Base-by-base conservation (phyloP, 37 sponge, comb jelly and placozoan species). In the Corticium candelabrum region DNA sequence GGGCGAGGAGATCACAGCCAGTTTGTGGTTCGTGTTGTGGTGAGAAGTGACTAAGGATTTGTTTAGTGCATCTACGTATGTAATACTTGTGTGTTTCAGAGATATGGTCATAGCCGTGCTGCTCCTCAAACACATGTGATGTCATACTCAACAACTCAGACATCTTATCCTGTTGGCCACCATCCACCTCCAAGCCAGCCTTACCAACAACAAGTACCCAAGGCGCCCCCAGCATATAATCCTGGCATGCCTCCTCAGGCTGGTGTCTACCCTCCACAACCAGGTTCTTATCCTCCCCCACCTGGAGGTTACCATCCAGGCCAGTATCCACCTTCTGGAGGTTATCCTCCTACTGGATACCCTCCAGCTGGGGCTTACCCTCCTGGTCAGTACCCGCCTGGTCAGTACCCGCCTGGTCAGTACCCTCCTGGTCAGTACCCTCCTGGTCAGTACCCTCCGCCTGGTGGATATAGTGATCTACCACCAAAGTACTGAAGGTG, bases 231-330 rank as follows among this genome's bases (percentile, higher is more conserved):
- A 21, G 62, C 15, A 50, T 11, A 21, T 21, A 27, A 50, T 50
- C 62, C 62, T 50, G n/a, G n/a, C n/a, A n/a, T n/a, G n/a, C 62
- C 62, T 11, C 62, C 62, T 50, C 62, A 50, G 62, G 15, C 62
- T 11, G 62, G 62, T 27, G 62, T 21, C 15, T 50, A 50, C 21
- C 62, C 62, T 27, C 62, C 62, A 27, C 62, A 11, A 27, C 62
- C 62, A 11, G 62, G 62, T 21, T 11, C 62, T 50, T 50, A 50
- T 50, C 62, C 62, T 50, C 62, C 62, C 15, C 62, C 11, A 21
- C 15, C 62, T 50, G 62, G 62, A 11, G 11, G 21, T 50, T 21
- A 11, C 15, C 62, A 11, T 11, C 62, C 62, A 27, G 62, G 62
- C 62, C 62, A 50, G 62, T 50, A 50, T 50, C 62, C 62, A 21